Conservation (phyloP, 2,888 invertebrate genomes). For the Argyresthia goedartella region DNA sequence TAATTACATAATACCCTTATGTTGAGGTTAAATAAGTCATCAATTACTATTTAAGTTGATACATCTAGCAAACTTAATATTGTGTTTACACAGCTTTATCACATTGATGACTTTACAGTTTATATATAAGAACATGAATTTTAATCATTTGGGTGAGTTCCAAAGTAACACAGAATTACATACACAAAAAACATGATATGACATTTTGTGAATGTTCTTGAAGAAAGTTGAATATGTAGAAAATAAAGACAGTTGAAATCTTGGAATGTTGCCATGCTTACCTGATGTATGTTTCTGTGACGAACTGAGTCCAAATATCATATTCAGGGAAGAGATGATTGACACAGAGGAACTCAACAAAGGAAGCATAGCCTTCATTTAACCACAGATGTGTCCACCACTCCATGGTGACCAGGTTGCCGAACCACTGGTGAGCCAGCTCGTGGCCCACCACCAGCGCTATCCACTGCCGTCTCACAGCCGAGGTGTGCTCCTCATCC, state of each 20-base stretch:
- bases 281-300: constrained; percentile 86
- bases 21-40: too few species aligned
- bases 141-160: too few species aligned
- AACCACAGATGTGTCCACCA: constrained; percentile 99
- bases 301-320: constrained; percentile 97
- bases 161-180: too few species aligned
- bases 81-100: constrained; percentile 10
- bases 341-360: constrained; percentile 95
- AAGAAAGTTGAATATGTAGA: neutral
- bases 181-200: neutral
- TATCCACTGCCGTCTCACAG: constrained; percentile 86
- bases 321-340: constrained; percentile 94
- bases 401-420: constrained; percentile 97
- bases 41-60: too few species aligned
- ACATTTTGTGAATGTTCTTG: neutral
- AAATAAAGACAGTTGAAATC: neutral
- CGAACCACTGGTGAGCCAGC: constrained; percentile 98
- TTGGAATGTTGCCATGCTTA: constrained; percentile 16
- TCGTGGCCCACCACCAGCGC: constrained; percentile 94
- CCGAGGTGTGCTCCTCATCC: constrained; percentile 91
- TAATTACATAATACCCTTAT: too few species aligned
- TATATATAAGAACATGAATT: constrained; percentile 6
- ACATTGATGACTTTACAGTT: constrained; percentile 21
- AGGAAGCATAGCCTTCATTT: constrained; percentile 96
- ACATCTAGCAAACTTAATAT: neutral